Evolutionary conservation across 1,140 invertebrate species (phyloP), one percentile per base, ranked within the genome.

Genomic region (Plodia interpunctella): DNA sequence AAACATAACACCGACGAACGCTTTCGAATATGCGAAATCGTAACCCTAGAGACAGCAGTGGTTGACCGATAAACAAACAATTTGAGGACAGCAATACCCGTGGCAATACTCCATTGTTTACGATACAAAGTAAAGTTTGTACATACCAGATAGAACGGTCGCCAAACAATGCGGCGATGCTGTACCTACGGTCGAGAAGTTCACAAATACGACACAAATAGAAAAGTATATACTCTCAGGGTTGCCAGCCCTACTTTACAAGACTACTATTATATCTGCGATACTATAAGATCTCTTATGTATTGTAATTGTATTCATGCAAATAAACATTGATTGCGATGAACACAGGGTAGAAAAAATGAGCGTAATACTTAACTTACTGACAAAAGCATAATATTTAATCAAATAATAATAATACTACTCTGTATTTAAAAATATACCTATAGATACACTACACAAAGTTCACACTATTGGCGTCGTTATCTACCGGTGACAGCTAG

Each of bases 401-500:
- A n/a, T n/a, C n/a, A n/a, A n/a, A n/a, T n/a, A n/a, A n/a, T n/a
- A n/a, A n/a, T n/a, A n/a, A n/a, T n/a, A n/a, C n/a, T n/a, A n/a
- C n/a, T n/a, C n/a, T n/a, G n/a, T n/a, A n/a, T n/a, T n/a, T n/a
- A n/a, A n/a, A n/a, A n/a, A n/a, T n/a, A n/a, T n/a, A n/a, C n/a
- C n/a, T n/a, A n/a, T n/a, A n/a, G n/a, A n/a, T n/a, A n/a, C n/a
- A 44, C 38, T 15, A 44, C 32, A 15, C 15, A 17, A 13, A 17
- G n/a, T 44, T 44, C 38, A 17, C 38, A 50, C 56, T 15, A 44
- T 61, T 63, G 61, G 62, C 57, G 56, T 49, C 44, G 66, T 71
- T 76, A 78, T 79, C 76, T 76, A 71, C 44, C 72, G 68, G 68
- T 74, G 72, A 73, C 72, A 75, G 21, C 2, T 6, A 25, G 21